Evolutionary conservation across 2,113 vertebrate genomes (phyloP).

Genomic region (Pteronura brasiliensis): DNA sequence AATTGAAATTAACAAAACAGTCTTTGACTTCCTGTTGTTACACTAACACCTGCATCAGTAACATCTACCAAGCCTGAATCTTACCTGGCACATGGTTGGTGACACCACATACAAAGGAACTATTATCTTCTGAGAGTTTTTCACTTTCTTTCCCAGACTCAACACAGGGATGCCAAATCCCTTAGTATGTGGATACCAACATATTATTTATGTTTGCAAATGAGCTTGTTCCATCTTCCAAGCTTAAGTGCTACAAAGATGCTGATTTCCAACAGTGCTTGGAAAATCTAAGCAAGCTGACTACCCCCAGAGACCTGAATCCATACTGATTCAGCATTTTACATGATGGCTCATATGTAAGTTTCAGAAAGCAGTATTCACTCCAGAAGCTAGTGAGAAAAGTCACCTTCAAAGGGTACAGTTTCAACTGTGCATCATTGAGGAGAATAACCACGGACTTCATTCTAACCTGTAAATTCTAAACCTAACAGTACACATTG

Average conservation of each 20-base stretch:
- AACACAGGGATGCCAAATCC: neutral
- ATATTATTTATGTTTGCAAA: neutral
- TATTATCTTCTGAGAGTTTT: neutral
- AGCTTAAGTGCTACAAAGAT: neutral
- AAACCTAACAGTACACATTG: neutral
- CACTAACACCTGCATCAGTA: neutral
- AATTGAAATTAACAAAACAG: neutral
- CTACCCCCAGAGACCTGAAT: neutral
- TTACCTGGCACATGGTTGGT: neutral
- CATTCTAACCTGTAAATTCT: neutral
- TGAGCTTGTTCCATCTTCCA: neutral
- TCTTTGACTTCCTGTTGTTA: constrained; percentile 25
- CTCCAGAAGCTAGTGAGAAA: neutral
- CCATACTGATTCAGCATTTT: neutral
- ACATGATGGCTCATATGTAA: neutral
- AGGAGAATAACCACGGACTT: neutral
- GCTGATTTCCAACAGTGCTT: neutral
- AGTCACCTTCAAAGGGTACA: neutral
- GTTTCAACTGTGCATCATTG: neutral
- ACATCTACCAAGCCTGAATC: neutral
- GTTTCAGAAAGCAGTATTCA: neutral
- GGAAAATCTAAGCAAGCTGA: neutral
- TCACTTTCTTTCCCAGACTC: neutral
- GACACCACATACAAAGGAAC: neutral
- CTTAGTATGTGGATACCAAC: neutral